Base-by-base conservation (phyloP, 2,797 vertebrate genomes). In the Myotis myotis region DNA sequence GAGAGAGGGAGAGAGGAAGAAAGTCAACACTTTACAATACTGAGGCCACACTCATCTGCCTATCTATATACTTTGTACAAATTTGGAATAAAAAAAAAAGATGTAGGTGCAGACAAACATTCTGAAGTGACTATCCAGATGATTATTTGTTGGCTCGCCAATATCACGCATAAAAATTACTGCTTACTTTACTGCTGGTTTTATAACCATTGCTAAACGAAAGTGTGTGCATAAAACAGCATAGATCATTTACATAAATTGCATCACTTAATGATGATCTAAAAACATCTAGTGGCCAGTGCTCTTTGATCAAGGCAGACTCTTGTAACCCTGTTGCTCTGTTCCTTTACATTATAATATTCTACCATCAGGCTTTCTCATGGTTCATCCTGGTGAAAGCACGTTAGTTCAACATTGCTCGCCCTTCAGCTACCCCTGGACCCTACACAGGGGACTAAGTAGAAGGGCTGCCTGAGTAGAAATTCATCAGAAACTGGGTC, bases 201-300 rank as follows among this genome's bases (percentile, higher is more conserved):
- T 97, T 74, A 78, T 75, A 87, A 93, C 30, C 3, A 41, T 79
- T 79, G 44, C n/a, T 87, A 80, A 83, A 79, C 83, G 60, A 91
- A 95, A 87, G 33, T 70, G 3, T 89, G 15, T 44, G 2, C 15
- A 47, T 91, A 79, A 89, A 93, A 78, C 49, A 36, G 64, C 28
- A n/a, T 60, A 55, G 22, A 51, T 74, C 86, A 9, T 2, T 92
- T 60, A 44, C 28, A 41, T 87, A 76, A 85, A 88, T 79, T 78
- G 15, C 4, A 87, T 83, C 5, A 4, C 90, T 91, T 88, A 64
- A 74, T 87, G n/a, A 64, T 3, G 4, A 62, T 81, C 60, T 81
- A 49, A 91, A n/a, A 4, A 79, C 1, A 36, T 85, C 87, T 44
- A 90, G 25, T 16, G 23, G 28, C 75, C 49, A 89, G 12, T 17